Conservation (phyloP, 2,797 vertebrate genomes). For the Danio kyathit region DNA sequence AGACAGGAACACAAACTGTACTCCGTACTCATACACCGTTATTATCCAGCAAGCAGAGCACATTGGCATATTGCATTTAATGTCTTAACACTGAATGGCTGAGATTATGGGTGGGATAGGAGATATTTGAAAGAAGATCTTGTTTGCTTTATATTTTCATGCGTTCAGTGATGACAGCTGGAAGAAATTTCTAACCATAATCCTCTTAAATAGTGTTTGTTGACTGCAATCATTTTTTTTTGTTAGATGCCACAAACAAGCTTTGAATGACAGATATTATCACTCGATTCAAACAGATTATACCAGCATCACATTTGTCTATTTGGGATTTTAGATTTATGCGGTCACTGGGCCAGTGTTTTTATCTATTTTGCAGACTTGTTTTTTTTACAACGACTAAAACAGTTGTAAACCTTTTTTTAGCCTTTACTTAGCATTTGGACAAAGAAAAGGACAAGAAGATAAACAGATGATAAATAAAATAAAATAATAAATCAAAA, state of each 20-base stretch:
- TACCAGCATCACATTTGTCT: neutral
- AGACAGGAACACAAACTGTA: neutral
- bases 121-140: slow-evolving; percentile 28
- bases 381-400: slow-evolving; percentile 7
- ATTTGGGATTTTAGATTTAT: slow-evolving; percentile 18
- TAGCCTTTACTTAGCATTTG: neutral
- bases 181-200: slow-evolving; percentile 44
- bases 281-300: slow-evolving; percentile 35
- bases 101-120: slow-evolving; percentile 14
- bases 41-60: slow-evolving; percentile 9
- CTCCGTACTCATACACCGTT: neutral
- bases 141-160: neutral
- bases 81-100: neutral
- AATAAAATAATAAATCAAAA: too few relatives aligned
- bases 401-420: neutral
- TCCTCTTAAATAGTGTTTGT: slow-evolving; percentile 43
- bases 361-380: slow-evolving; percentile 19
- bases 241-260: slow-evolving; percentile 25
- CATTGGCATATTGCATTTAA: neutral
- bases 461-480: too few relatives aligned
- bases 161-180: slow-evolving; percentile 21
- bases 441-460: neutral
- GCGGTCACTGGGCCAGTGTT: slow-evolving; percentile 2
- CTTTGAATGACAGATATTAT: slow-evolving; percentile 44
- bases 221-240: slow-evolving; percentile 15